Evolutionary conservation across 2,113 vertebrate genomes (phyloP), one percentile per base, ranked within the genome.

Genomic region (Mirza zaza): DNA sequence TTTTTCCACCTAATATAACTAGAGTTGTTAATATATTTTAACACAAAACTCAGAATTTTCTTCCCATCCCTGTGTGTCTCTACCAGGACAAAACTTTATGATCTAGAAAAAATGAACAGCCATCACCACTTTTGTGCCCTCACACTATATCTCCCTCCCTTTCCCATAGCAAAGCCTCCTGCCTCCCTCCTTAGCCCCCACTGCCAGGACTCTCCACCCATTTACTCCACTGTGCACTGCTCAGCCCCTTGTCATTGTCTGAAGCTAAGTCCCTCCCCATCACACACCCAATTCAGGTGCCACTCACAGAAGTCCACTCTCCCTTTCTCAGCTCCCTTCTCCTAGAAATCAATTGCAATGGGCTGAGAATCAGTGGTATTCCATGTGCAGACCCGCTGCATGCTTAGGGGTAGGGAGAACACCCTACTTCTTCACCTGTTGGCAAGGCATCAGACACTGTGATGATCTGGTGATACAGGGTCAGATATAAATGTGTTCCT

Each of bases 391-490:
- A 89, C 10, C 8, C 3, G 45, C 27, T 45, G 8, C 34, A 23
- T 7, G 13, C 1, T 32, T 36, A 67, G 20, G 8, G 15, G 13
- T 52, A 12, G 2, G 17, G 21, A 59, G 11, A 10, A 9, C 0
- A 11, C 29, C 3, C 20, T 75, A 0, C 50, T 50, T 67, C 20
- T 45, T 80, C 13, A 25, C 8, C 45, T 42, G 48, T 20, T 34
- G 86, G 10, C 29, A 71, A 94, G 20, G 5, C 48, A 50, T 93
- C n/a, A 61, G 21, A 67, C 20, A 8, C 17, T 55, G 18, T 34
- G 15, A 76, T 18, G 63, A 32, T 93, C 70, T 48, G 25, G 18
- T 67, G 32, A 73, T 39, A 8, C n/a, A 34, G 29, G 15, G 14
- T 50, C n/a, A 67, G 34, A 39, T 45, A 12, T 8, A 50, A 81